Evolutionary conservation across 2,113 vertebrate species (phyloP), one percentile per base, ranked within the genome.

Genomic region (Syngnathus typhle): DNA sequence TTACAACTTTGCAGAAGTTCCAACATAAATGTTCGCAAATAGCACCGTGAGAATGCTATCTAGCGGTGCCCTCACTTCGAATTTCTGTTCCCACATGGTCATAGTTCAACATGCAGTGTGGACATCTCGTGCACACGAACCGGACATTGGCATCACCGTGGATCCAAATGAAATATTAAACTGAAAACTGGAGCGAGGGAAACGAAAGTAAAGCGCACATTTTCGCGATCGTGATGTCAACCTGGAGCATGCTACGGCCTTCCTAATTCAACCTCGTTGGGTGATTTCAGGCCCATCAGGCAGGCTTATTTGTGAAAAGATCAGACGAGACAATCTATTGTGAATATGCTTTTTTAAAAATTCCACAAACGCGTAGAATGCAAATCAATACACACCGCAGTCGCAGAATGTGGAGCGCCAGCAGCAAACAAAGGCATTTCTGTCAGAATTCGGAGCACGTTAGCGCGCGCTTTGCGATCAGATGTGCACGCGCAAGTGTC

Each of bases 71-170:
- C 5, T 32, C 55, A 36, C 27, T 58, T 7, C 12, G 23, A 13
- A 18, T 6, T 60, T 18, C n/a, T 21, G 59, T 39, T 60, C n/a
- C 60, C 60, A 21, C 60, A 41, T 61, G 60, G 60, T 41, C 60
- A 41, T 23, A 61, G 19, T 41, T 41, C 19, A 61, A 41, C 21
- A 41, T 32, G 55, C 11, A 16, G 13, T 11, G 15, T 1, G 6
- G 27, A 6, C 15, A 21, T n/a, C 10, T 13, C 38, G 32, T 58
- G 55, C 32, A 18, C 13, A 7, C 8, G 11, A 21, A 23, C 18
- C 19, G 38, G 19, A 39, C 19, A 61, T 43, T 43, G 23, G 23
- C 11, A 43, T 43, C 16, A 41, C 21, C 18, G 4, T 8, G n/a
- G 21, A 19, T 27, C 10, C 21, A 18, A 62, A 44, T 44, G 1